These are phyloP conservation scores for Cyclophora albipunctata DNA, from an alignment of 2,888 invertebrate species.

Conservation along the genomic window DNA sequence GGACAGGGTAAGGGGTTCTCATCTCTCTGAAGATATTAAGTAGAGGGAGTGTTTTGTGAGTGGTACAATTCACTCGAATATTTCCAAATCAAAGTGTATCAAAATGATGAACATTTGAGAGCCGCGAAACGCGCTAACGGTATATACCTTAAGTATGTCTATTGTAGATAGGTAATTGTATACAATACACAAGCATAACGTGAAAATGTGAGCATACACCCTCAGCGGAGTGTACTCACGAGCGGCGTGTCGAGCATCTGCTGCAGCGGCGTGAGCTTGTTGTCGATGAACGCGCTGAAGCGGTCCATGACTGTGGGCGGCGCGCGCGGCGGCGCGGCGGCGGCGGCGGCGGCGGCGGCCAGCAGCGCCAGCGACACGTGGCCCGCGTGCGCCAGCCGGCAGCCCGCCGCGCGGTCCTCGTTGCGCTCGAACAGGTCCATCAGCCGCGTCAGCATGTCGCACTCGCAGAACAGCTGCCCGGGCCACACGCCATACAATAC, in stretches of 20 bases:
- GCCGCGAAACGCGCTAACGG: too few species aligned
- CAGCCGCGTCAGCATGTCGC: conserved; percentile 85
- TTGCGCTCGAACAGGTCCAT: conserved; percentile 89
- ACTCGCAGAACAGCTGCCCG: conserved; percentile 86
- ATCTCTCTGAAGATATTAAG: too few species aligned
- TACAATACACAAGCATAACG: too few species aligned
- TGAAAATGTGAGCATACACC: too few species aligned
- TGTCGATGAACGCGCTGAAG: conserved; percentile 27
- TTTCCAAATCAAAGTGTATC: too few species aligned
- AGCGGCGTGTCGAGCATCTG: conserved; percentile 46
- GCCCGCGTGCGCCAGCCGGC: not conserved
- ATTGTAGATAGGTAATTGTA: too few species aligned
- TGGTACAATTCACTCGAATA: too few species aligned
- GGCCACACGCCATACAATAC: not conserved
- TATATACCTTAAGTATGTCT: too few species aligned
- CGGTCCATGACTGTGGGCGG: conserved; percentile 15
- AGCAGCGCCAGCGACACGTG: conserved; percentile 47
- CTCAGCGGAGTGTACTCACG: conserved; percentile 22
- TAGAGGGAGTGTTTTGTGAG: too few species aligned
- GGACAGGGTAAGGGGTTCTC: too few species aligned
- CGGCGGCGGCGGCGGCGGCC: conserved; percentile 53
- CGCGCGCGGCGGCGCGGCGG: conserved; percentile 20
- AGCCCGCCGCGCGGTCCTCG: conserved; percentile 71
- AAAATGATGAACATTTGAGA: too few species aligned
- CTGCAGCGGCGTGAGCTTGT: conserved; percentile 32